Evolutionary conservation across 2,113 vertebrate genomes (phyloP), one percentile per base, ranked within the genome.

Genomic region (Chaetodon auriga): DNA sequence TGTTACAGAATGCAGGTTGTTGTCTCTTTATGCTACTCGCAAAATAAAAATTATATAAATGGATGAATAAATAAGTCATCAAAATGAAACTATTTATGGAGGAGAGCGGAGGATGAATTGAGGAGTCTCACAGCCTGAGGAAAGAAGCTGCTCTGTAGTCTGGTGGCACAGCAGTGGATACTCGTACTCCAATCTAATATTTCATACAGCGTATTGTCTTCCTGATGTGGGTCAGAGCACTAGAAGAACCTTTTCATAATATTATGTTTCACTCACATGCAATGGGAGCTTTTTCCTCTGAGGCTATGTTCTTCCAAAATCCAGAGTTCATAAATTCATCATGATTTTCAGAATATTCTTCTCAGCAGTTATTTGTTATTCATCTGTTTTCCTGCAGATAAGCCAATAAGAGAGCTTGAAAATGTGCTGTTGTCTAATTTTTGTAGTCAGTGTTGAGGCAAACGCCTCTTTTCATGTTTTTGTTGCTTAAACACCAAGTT

Each of bases 401-500:
- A 60, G 8, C 7, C 15, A 51, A 25, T 53, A 43, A 69, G 38
- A 60, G 2, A 6, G 25, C 12, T 45, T 61, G 12, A 25, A 36
- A 21, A 60, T 36, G 23, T 38, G n/a, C 35, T 57, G 18, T 75
- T 14, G 21, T 43, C 23, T 79, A 3, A n/a, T 57, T 57, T 74
- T 43, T 78, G 7, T 30, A 5, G 12, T 45, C 18, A 23, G 3
- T 23, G 45, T 46, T 71, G 13, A 75, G 21, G 30, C 2, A 46
- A 72, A 78, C 23, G 18, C 23, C 19, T 53, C 43, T 68, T 75
- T 62, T 38, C 0, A 45, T 71, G 48, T 48, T 54, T 72, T 36
- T 60, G 13, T 54, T 43, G n/a, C 11, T 41, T 43, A 30, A 64
- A 68, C 8, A 48, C 36, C 7, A 54, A 19, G 3, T 63, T 21